Base-by-base conservation (phyloP, 2,113 vertebrate species). In the Xyliphius kryptos region DNA sequence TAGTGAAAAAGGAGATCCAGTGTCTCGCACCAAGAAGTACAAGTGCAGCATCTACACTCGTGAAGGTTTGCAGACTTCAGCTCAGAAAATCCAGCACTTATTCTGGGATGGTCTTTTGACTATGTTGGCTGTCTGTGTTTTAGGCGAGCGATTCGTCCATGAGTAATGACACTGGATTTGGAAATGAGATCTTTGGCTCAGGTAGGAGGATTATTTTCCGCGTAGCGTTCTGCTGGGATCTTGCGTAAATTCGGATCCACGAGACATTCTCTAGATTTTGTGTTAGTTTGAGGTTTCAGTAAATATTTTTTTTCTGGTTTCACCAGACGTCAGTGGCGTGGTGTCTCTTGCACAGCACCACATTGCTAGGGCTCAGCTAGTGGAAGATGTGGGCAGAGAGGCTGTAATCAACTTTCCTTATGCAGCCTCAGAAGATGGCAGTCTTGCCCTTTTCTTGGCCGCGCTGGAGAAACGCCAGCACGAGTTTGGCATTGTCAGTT, bases 401-500 rank as follows among this genome's bases (percentile, higher is more conserved):
- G 81, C 88, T 1, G 80, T 91, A 19, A 78, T 93, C 1, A 74
- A 84, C 52, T 70, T 96, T 66, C 91, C 93, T 1, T 91, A 91
- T 14, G 26, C 11, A 0, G 85, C 89, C 0, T 88, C 91, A 11
- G 87, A 83, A 68, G 88, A 93, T 0, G 85, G 89, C 13, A 76
- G 86, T 21, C 89, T 96, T 0, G 82, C 77, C 1, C 2, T 75
- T 9, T 88, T 96, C 17, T 86, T 97, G 76, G 63, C 3, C 0
- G 86, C 91, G 61, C 81, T 97, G 74, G 92, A 97, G 0, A 20
- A 49, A 1, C 83, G 6, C 12, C 80, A 90, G 66, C 50, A 9
- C 0, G 86, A 90, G 0, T 72, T 95, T 61, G 87, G 89, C 32
- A 68, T 94, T 51, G 75, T 80, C 12, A 82, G 91, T 82, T 97